Evolutionary conservation across 2,113 vertebrate species (phyloP), one percentile per base, ranked within the genome.

Genomic region (Leptobrachium ailaonicum): DNA sequence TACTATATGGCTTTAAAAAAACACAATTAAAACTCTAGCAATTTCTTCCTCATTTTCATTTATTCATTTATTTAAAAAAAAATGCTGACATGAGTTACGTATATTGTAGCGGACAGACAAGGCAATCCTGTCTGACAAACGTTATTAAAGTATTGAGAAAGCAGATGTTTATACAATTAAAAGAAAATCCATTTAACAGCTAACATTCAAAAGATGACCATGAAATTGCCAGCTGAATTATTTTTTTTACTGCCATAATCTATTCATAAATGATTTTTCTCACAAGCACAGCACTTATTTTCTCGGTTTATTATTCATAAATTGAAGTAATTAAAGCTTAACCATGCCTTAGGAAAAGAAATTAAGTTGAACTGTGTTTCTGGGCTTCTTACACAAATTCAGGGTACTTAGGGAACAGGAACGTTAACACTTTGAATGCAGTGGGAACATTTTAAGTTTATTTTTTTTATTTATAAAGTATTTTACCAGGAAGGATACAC

Each of bases 121-220:
- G 32, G 13, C 62, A 20, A 7, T 32, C n/a, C 62, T 64, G 62
- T 20, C 9, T 9, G 20, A 32, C 62, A 64, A 64, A 6, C 20
- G n/a, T 20, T 64, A 64, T 6, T 64, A 64, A 20, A 64, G 62
- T 32, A 64, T 32, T 20, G 62, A 64, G 10, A 64, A 40, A 64
- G 62, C 62, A 64, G 62, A 64, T 64, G 62, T 64, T 40, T 40
- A 64, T 64, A 64, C 62, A 64, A 40, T 64, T 40, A 40, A 5
- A 64, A 64, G 62, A 64, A 64, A 64, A 64, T 64, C n/a, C 20
- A 64, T 40, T 64, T 2, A 64, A 20, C 62, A 64, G 62, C 62
- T 64, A 64, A 40, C n/a, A 64, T 32, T 64, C 20, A 7, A 10
- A 9, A 20, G 13, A 11, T 60, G 56, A 60, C 56, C 56, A 60